phyloP scores from a whole-genome alignment of 2,113 vertebrate species.

The Cathartes aura region DNA sequence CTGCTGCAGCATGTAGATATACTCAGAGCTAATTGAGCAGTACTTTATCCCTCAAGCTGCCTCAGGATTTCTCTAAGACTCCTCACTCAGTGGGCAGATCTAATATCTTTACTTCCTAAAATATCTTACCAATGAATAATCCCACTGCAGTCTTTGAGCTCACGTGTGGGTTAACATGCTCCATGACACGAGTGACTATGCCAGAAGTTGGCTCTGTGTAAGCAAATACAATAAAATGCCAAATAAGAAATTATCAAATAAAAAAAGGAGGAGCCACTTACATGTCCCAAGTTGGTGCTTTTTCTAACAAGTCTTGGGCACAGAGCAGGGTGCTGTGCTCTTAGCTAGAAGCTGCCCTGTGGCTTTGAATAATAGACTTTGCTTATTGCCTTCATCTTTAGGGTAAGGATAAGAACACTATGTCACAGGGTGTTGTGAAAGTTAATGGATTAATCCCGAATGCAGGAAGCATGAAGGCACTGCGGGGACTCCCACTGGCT shows the following conservation, averaged over 20 bases:
- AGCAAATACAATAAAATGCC: not conserved
- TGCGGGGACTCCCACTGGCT: not conserved
- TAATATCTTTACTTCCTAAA: conserved; percentile 68
- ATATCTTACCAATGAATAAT: conserved; percentile 63
- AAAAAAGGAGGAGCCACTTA: not conserved
- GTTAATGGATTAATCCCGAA: not conserved
- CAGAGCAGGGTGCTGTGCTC: not conserved
- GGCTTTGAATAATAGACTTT: not conserved
- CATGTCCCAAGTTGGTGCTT: not conserved
- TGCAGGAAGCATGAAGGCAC: not conserved
- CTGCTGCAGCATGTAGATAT: not conserved
- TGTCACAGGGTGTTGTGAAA: not conserved
- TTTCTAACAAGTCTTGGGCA: not conserved
- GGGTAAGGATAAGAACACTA: not conserved
- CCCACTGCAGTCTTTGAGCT: conserved; percentile 6
- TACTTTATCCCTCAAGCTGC: conserved; percentile 61
- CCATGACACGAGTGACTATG: not conserved
- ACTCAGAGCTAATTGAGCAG: conserved; percentile 39
- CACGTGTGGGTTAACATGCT: conserved; percentile 19
- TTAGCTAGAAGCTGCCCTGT: not conserved
- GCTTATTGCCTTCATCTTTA: not conserved
- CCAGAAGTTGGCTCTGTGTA: not conserved
- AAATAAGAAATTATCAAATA: not conserved
- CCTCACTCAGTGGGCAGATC: conserved; percentile 58
- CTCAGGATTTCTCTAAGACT: conserved; percentile 67